These are phyloP conservation scores for Enteromius viviparus DNA, from an alignment of 2,797 vertebrate species.

Conservation along the genomic window DNA sequence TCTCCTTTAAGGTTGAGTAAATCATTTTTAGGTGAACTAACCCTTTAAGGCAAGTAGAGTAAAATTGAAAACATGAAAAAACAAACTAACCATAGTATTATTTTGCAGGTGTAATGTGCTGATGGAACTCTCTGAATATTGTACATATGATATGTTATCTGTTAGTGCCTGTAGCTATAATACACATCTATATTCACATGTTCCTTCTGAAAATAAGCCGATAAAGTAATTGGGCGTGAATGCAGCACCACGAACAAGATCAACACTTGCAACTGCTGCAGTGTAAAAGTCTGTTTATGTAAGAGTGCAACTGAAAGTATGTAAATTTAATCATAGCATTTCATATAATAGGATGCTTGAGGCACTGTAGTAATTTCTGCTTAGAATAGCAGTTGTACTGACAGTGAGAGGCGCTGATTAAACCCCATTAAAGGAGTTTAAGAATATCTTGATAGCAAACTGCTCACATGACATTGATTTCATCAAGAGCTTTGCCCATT, in stretches of 20 bases:
- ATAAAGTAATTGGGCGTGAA: conserved; percentile 21
- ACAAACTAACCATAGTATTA: neutral
- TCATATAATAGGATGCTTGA: conserved; percentile 56
- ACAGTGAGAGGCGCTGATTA: conserved; percentile 51
- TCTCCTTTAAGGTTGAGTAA: no score
- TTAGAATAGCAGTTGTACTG: conserved; percentile 54
- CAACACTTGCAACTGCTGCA: conserved; percentile 29
- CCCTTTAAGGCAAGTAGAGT: neutral
- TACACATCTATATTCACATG: conserved; percentile 2
- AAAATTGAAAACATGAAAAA: neutral
- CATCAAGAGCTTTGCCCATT: conserved; percentile 49
- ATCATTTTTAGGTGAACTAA: no score
- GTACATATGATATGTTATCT: conserved; percentile 24
- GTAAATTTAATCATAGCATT: conserved; percentile 58
- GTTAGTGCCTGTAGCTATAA: conserved; percentile 15
- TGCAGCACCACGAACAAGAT: conserved; percentile 20
- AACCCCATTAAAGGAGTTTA: conserved; percentile 54
- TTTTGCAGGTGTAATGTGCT: neutral
- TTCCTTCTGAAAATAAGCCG: conserved; percentile 16
- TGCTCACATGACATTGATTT: conserved; percentile 54
- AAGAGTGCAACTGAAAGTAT: conserved; percentile 43
- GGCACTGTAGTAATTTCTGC: conserved; percentile 53
- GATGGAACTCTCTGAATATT: neutral
- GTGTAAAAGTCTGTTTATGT: conserved; percentile 49
- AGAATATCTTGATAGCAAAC: conserved; percentile 57